Conservation (phyloP, 2,113 vertebrate genomes). For the Catharus bicknelli region DNA sequence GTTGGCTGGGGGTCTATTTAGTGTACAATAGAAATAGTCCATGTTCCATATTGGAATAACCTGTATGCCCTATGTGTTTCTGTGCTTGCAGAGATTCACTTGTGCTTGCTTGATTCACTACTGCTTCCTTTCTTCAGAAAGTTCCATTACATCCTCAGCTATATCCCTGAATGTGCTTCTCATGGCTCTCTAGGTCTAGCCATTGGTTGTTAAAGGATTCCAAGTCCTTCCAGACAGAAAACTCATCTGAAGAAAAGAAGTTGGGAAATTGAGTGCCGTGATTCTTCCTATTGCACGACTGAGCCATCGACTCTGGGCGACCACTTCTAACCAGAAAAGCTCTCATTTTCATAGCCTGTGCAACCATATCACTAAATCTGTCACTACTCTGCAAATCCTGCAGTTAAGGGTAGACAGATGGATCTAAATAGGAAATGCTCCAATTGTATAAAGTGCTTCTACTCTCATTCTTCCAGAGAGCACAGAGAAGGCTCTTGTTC, state of each 20-base stretch:
- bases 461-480: neutral
- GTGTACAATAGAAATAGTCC: neutral
- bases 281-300: neutral
- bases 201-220: neutral
- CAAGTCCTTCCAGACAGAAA: neutral
- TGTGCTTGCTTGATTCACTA: neutral
- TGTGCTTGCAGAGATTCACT: neutral
- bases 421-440: neutral
- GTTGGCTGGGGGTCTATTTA: neutral
- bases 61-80: neutral
- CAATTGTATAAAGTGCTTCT: neutral
- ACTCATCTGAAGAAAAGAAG: neutral
- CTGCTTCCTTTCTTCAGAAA: neutral
- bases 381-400: neutral
- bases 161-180: neutral
- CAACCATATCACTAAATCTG: neutral
- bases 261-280: neutral
- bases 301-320: neutral
- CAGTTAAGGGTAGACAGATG: neutral
- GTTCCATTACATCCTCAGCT: neutral
- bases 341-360: neutral
- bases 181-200: neutral
- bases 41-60: neutral
- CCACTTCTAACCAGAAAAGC: neutral
- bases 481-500: neutral